Percentiles rank a stretch among this genome's conserved stretches.
Conservation (phyloP, 2,113 vertebrate species). For the Myotis yumanensis region DNA sequence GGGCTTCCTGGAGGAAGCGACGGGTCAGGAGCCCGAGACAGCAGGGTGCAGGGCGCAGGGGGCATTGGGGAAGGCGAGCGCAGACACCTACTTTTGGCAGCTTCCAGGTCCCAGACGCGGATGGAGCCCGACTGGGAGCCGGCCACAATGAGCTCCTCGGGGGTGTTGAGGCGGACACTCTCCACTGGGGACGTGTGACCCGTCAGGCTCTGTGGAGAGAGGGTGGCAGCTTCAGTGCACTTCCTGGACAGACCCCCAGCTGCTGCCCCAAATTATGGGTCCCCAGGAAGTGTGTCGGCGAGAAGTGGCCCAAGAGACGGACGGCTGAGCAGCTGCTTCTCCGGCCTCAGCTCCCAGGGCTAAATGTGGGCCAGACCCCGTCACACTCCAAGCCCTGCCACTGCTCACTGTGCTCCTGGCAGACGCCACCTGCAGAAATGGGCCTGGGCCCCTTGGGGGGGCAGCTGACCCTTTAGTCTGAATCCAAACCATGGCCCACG, state of each 20-base stretch:
- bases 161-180: conserved; percentile 92
- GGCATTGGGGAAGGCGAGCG: fast-evolving
- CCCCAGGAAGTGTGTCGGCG: background rate
- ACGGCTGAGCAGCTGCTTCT: background rate
- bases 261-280: background rate
- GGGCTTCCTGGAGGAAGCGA: background rate
- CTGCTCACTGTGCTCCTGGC: background rate
- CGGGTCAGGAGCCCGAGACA: fast-evolving
- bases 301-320: background rate
- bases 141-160: conserved; percentile 94
- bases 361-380: background rate
- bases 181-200: conserved; percentile 94
- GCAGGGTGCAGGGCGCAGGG: fast-evolving
- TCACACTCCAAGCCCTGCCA: background rate
- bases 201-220: conserved; percentile 90
- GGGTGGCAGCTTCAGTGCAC: background rate
- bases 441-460: background rate
- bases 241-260: background rate
- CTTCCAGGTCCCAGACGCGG: conserved; percentile 97
- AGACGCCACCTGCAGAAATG: background rate
- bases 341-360: background rate
- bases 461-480: background rate
- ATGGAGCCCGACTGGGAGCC: conserved; percentile 97
- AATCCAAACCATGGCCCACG: background rate
- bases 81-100: conserved; percentile 93